Evolutionary conservation across 2,797 vertebrate genomes (phyloP), one percentile per base, ranked within the genome.

Genomic region (Neosalanx taihuensis): DNA sequence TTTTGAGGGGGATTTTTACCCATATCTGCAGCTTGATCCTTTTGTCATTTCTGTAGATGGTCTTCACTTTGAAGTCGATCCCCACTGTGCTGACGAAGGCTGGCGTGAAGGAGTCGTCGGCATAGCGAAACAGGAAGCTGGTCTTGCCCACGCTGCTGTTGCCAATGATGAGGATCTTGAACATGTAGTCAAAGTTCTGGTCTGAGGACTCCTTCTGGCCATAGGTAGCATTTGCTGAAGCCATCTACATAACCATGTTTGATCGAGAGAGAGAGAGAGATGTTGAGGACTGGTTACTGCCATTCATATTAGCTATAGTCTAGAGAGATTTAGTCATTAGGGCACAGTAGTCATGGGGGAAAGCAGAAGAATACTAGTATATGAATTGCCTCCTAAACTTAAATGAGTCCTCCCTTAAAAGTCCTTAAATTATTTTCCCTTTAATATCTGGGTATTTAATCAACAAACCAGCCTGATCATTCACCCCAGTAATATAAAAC

Each of bases 11-110:
- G 7, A 9, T 12, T 46, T 46, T 46, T 86, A 95, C 94, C 97
- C 97, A 99, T 85, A 99, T 99, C 92, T 99, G 97, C 76, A 99
- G 89, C 78, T 99, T 99, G 91, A 99, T 99, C 89, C 97, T 93
- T 83, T 98, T 99, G 91, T 99, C 97, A 3, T 98, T 97, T 79
- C 97, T 92, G 91, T 98, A 99, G 91, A 99, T 97, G 83, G 97
- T 99, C 89, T 99, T 99, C 89, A 99, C 97, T 92, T 99, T 99
- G 92, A 99, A 99, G 92, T 99, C 97, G 9, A 99, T 99, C 84
- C 97, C 97, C 12, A 99, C 97, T 0, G 97, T 99, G 86, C 96
- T 98, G 89, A 99, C 97, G 1, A 99, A 99, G 61, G 97, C 97
- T 0, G 97, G 97, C 0, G 97, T 98, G 89, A 97, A 99, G 69